phyloP scores from a whole-genome alignment of 2,113 vertebrate species.

The Ammospiza nelsoni region DNA sequence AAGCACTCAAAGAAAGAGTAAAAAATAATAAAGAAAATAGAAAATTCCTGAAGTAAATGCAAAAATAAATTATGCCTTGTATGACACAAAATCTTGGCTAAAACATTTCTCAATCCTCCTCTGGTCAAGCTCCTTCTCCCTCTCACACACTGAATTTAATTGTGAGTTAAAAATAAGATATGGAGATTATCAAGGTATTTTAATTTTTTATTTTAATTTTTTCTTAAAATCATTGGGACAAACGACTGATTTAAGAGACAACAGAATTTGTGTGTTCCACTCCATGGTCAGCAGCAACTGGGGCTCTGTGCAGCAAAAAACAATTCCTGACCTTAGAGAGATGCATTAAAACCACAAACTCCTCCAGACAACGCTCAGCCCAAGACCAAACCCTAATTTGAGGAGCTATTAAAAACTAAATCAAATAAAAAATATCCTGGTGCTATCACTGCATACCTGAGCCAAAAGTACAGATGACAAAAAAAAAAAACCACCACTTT shows the following conservation, averaged over 20 bases:
- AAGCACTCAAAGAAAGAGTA: background rate
- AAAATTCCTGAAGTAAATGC: background rate
- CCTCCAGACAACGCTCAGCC: background rate
- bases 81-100: background rate
- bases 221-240: background rate
- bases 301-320: background rate
- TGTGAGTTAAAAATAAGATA: background rate
- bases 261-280: background rate
- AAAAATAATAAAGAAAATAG: background rate
- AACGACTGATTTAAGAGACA: background rate
- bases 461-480: background rate
- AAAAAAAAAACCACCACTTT: background rate
- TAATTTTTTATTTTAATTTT: background rate
- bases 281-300: background rate
- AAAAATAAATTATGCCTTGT: background rate
- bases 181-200: background rate
- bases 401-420: background rate
- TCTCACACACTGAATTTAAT: background rate
- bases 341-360: background rate
- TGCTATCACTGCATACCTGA: background rate
- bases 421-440: too few relatives aligned
- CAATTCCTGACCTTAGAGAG: background rate
- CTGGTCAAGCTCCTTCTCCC: background rate
- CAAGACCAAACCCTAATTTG: background rate
- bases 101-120: background rate